Base-by-base conservation (phyloP, 2,797 vertebrate species). In the Hoplostethus mediterraneus region DNA sequence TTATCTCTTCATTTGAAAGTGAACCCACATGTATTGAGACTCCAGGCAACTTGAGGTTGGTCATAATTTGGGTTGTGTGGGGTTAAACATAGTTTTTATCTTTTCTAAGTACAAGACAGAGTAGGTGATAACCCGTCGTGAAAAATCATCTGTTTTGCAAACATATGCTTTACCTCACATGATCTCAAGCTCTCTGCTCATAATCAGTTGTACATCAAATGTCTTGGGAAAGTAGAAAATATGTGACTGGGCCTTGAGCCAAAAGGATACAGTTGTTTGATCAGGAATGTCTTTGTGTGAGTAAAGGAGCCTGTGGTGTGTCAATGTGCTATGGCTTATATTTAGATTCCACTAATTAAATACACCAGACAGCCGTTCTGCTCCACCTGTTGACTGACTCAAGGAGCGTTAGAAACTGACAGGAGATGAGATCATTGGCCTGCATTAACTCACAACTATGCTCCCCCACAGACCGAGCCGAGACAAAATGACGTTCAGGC, bases 371-470 rank as follows among this genome's bases (percentile, higher is more conserved):
- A 13, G 5, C 10, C 11, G 11, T 53, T 38, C 6, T 36, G 59
- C 33, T 64, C 62, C 62, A 64, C 62, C 48, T 53, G 49, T 52
- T 52, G 62, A 51, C 11, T 40, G 62, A 53, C 48, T 42, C 48
- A 42, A 5, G 17, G 16, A 36, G 62, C 14, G 49, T 25, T 31
- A 53, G 48, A 64, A 25, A 2, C 33, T 53, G 48, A 52, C 62
- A 28, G 49, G 11, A 53, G 17, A 42, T n/a, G 33, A 40, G 17
- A 31, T 40, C 33, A 42, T 53, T 44, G 4, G 42, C 10, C 42
- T 44, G 8, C 13, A 11, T 44, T 12, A 44, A 44, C 40, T 42
- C 28, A 28, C 40, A 7, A 12, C 3, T 12, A 42, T 42, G 40
- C 40, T 42, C 40, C 40, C 40, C 40, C 40, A 13, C 45, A 12